These are phyloP conservation scores for Sympetrum striolatum DNA, from an alignment of 2,888 invertebrate genomes.

Conservation along the genomic window DNA sequence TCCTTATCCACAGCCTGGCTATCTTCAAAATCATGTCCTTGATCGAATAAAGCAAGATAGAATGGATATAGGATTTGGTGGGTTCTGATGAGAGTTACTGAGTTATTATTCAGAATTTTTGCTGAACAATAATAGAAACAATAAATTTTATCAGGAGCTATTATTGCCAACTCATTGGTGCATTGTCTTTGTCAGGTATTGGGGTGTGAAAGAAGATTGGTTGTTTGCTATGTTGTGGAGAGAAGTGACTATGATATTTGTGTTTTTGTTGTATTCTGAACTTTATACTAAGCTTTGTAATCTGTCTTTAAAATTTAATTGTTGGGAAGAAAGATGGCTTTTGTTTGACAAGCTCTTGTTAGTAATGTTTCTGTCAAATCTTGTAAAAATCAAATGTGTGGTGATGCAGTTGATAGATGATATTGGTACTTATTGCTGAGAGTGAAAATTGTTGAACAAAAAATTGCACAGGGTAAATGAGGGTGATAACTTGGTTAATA, in stretches of 20 bases:
- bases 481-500: constrained; percentile 48
- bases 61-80: constrained; percentile 62
- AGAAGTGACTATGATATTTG: constrained; percentile 49
- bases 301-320: constrained; percentile 46
- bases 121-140: constrained; percentile 45
- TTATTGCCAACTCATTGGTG: constrained; percentile 45
- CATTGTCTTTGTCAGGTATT: constrained; percentile 46
- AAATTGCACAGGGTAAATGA: constrained; percentile 51
- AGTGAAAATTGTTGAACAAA: constrained; percentile 47
- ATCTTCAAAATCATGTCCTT: constrained; percentile 60
- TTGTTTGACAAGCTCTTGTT: constrained; percentile 47
- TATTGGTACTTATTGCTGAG: constrained; percentile 45
- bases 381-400: constrained; percentile 37
- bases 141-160: constrained; percentile 42
- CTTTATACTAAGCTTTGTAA: constrained; percentile 49
- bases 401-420: constrained; percentile 42
- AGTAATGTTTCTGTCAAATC: constrained; percentile 34
- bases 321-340: constrained; percentile 41
- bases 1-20: constrained; percentile 55
- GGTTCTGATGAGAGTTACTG: constrained; percentile 58
- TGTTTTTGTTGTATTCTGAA: constrained; percentile 51
- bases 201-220: constrained; percentile 42
- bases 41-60: constrained; percentile 62
- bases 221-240: constrained; percentile 26
- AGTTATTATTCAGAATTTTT: constrained; percentile 30